Percentiles rank a stretch among this genome's conserved stretches.
phyloP scores from a whole-genome alignment of 2,797 vertebrate genomes.

The Periparus ater region DNA sequence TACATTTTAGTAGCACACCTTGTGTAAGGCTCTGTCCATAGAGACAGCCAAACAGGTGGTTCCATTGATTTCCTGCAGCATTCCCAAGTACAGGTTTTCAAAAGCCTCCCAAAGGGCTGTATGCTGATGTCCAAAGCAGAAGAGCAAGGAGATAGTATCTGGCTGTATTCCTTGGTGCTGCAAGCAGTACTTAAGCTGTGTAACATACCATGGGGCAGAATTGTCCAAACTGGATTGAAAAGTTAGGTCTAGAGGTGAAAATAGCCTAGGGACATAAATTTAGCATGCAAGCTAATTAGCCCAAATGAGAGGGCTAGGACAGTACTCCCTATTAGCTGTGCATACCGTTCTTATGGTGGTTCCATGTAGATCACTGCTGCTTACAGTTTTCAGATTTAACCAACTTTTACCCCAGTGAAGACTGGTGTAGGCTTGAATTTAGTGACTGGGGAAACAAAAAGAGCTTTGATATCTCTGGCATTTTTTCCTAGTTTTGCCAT shows the following conservation, averaged over 20 bases:
- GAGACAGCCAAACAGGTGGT: background rate
- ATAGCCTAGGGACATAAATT: background rate
- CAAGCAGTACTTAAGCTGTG: background rate
- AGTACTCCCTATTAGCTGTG: background rate
- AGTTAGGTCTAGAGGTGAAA: background rate
- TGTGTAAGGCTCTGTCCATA: background rate
- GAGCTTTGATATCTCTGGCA: rapidly evolving
- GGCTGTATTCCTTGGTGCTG: background rate
- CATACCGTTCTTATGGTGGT: background rate
- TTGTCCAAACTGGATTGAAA: background rate
- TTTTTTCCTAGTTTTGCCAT: background rate
- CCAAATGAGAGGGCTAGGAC: background rate
- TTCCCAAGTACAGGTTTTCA: background rate
- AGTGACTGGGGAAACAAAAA: background rate
- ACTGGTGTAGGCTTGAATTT: background rate
- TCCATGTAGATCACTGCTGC: background rate
- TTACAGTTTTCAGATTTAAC: background rate
- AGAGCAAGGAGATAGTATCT: background rate
- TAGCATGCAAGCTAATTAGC: background rate
- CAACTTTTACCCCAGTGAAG: background rate
- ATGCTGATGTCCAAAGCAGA: background rate
- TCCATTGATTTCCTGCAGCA: background rate
- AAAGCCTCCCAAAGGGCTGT: rapidly evolving
- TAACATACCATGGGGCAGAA: background rate
- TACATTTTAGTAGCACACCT: background rate